Evolutionary conservation across 2,888 invertebrate species (phyloP).

Genomic region (Esperia sulphurella): DNA sequence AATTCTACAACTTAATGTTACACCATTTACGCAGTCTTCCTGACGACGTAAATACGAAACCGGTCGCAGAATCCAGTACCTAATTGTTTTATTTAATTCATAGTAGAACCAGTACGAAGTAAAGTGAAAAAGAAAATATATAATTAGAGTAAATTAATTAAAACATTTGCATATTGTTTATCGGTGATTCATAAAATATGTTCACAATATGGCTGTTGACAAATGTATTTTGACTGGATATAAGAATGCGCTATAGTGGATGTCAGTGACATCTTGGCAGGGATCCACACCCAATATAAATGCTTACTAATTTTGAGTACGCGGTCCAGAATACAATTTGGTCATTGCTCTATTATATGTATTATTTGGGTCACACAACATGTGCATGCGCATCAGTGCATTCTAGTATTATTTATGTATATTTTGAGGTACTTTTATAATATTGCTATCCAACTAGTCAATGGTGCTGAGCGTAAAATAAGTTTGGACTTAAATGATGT

Average conservation of each 20-base stretch:
- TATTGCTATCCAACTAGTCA: no score
- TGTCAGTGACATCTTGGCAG: conserved; percentile 75
- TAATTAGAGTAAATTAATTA: no score
- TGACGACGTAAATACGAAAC: no score
- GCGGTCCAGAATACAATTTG: conserved; percentile 63
- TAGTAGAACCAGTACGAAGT: no score
- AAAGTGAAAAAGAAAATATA: no score
- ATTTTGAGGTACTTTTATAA: no score
- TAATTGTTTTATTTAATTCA: no score
- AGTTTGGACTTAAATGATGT: no score
- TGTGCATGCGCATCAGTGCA: background rate
- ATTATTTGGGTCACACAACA: conserved; percentile 42
- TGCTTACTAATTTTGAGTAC: conserved; percentile 67
- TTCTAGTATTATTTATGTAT: background rate
- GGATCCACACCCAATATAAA: conserved; percentile 68
- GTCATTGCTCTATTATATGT: conserved; percentile 63
- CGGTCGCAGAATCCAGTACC: no score
- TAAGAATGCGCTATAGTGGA: conserved; percentile 48
- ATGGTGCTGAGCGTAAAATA: no score
- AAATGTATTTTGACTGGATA: conserved; percentile 47
- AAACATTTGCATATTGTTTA: background rate
- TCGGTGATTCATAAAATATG: conserved; percentile 24
- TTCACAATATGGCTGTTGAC: conserved; percentile 18
- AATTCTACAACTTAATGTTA: no score
- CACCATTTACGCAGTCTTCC: no score